Percentiles rank a stretch among this genome's conserved stretches.
These are phyloP conservation scores for Carabus problematicus DNA, from an alignment of 2,888 invertebrate genomes.

Conservation along the genomic window DNA sequence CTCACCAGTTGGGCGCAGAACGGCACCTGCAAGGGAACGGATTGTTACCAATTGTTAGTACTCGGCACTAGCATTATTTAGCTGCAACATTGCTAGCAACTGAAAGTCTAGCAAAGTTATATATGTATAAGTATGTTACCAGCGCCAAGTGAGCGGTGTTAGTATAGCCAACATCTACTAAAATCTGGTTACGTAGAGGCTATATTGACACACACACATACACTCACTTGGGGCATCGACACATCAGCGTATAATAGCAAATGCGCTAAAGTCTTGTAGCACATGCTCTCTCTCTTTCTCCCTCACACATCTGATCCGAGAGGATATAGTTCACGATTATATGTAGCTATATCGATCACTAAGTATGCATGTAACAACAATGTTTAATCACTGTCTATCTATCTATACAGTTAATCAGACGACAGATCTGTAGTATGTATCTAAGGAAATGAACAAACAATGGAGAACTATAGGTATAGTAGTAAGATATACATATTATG, in stretches of 20 bases:
- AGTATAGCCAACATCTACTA: background rate
- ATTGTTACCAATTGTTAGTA: slow-evolving; percentile 62
- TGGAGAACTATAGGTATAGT: background rate
- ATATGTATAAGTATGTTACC: no score
- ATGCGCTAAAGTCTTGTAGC: slow-evolving; percentile 7
- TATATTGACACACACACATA: background rate
- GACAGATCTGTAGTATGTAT: no score
- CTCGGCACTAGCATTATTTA: slow-evolving; percentile 57
- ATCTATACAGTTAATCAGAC: no score
- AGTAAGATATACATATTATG: background rate
- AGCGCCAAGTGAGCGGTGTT: no score
- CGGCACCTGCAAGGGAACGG: slow-evolving; percentile 79
- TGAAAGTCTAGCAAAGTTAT: slow-evolving; percentile 38
- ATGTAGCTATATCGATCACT: background rate
- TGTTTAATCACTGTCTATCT: no score
- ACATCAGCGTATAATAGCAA: no score
- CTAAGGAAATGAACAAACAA: no score
- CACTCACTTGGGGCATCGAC: background rate
- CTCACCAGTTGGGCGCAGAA: slow-evolving; percentile 94
- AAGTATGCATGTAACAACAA: background rate
- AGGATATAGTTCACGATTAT: background rate
- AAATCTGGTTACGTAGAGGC: background rate
- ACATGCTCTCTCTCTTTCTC: slow-evolving; percentile 8
- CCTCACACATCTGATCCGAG: background rate
- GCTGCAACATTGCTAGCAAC: slow-evolving; percentile 47